Base-by-base conservation (phyloP, 2,113 vertebrate species). In the Hippolais icterina region DNA sequence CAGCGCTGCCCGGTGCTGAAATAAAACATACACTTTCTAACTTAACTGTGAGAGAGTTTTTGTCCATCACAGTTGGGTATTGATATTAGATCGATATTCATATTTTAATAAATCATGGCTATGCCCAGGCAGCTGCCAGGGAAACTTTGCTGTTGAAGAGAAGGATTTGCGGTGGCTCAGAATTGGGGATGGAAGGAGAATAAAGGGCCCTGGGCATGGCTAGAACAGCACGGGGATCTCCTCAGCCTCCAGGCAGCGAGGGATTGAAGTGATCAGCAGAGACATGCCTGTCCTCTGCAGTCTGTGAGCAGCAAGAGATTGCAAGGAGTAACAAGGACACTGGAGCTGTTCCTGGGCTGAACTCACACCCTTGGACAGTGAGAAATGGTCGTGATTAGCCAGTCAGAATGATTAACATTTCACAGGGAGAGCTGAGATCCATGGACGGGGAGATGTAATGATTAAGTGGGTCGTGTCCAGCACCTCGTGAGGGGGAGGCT, bases 381-480 rank as follows among this genome's bases (percentile, higher is more conserved):
- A 98, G 97, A 82, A 97, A 97, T 97, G 79, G 87, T 70, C 13
- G 13, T 93, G 87, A 98, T 97, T 95, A 97, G 90, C 87, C 85
- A 91, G 94, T 95, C 65, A 66, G 72, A 79, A 92, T 93, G 90
- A 97, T 98, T 97, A 96, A 94, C 96, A 97, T 96, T 97, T 96
- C 96, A 90, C 88, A 53, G 87, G 91, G 68, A 8, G 39, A 95
- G 83, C 75, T 18, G 95, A 96, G 94, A 91, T 61, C 96, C 88
- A 33, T 1, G 83, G 89, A 31, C 52, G 65, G 39, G 39, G 66
- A 80, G 59, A 83, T 80, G 82, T 47, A 84, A 89, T 96, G 94
- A 98, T 95, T 79, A 97, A 98, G 82, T 80, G 76, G 87, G 83
- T 87, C 10, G 21, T 74, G 90, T 87, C 83, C 93, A 96, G 47